These are phyloP conservation scores for Biston stratarius DNA, from an alignment of 2,888 invertebrate species.

Conservation along the genomic window DNA sequence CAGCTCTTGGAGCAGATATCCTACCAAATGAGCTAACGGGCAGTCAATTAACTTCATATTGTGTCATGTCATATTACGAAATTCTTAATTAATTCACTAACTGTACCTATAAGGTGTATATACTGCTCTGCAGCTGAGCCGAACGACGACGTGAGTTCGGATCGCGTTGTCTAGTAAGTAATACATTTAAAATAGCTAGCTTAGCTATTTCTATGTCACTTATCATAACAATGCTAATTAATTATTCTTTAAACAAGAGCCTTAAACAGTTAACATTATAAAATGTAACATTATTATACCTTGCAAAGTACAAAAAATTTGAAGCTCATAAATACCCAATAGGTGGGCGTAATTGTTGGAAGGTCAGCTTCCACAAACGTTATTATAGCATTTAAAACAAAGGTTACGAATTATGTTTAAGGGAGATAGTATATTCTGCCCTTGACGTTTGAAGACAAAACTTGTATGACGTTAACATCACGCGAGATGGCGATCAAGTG, in stretches of 20 bases:
- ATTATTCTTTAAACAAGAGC: conserved; percentile 3
- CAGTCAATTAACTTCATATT: no score
- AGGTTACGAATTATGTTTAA: conserved; percentile 33
- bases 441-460: conserved; percentile 39
- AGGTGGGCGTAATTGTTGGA: conserved; percentile 32
- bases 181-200: background rate
- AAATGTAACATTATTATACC: conserved; percentile 19
- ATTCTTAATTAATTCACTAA: no score
- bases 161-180: no score
- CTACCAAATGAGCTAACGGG: no score
- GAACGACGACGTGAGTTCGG: no score
- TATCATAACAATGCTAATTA: conserved; percentile 11
- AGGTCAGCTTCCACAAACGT: conserved; percentile 31
- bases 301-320: conserved; percentile 19
- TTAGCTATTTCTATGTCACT: background rate
- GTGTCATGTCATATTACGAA: no score
- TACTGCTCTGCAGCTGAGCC: no score
- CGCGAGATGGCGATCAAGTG: background rate
- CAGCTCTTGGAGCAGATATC: no score
- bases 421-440: conserved; percentile 45
- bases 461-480: conserved; percentile 35
- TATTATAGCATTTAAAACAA: conserved; percentile 35
- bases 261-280: conserved; percentile 10
- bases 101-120: no score
- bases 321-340: conserved; percentile 27